These are phyloP conservation scores for Agapornis canus DNA, from an alignment of 2,797 vertebrate species.

Conservation along the genomic window DNA sequence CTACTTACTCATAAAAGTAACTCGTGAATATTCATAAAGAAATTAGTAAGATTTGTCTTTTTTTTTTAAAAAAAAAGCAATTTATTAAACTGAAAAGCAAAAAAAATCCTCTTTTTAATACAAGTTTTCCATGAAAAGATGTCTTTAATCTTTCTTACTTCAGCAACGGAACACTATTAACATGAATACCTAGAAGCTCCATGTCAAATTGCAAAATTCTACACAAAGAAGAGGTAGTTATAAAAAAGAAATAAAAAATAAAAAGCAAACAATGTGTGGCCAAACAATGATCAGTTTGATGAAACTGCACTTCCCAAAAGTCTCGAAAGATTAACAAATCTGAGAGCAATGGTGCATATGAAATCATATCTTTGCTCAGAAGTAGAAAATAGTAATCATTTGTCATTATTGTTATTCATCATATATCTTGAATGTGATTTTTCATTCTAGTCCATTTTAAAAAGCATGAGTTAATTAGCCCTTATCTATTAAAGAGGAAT, in stretches of 20 bases:
- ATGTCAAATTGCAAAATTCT: not conserved
- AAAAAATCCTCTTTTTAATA: not conserved
- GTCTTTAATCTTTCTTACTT: not conserved
- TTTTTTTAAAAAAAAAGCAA: fast-evolving
- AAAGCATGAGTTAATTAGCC: not conserved
- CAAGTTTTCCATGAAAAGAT: not conserved
- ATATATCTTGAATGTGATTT: not conserved
- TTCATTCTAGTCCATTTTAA: not conserved
- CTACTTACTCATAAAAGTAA: not conserved
- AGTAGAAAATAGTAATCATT: not conserved
- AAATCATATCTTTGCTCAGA: not conserved
- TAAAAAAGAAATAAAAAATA: not conserved
- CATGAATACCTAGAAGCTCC: not conserved
- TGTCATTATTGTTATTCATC: not conserved
- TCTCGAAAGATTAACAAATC: not conserved
- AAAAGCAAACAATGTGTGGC: not conserved
- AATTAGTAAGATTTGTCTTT: fast-evolving
- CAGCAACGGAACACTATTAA: not conserved
- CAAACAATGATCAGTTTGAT: not conserved
- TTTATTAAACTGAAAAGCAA: not conserved
- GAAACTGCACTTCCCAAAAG: not conserved
- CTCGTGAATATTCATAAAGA: not conserved
- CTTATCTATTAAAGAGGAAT: not conserved
- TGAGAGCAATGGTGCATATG: not conserved
- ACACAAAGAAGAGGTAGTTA: not conserved